Evolutionary conservation across 1,140 invertebrate species (phyloP).

Genomic region (Drosophila equinoxialis): DNA sequence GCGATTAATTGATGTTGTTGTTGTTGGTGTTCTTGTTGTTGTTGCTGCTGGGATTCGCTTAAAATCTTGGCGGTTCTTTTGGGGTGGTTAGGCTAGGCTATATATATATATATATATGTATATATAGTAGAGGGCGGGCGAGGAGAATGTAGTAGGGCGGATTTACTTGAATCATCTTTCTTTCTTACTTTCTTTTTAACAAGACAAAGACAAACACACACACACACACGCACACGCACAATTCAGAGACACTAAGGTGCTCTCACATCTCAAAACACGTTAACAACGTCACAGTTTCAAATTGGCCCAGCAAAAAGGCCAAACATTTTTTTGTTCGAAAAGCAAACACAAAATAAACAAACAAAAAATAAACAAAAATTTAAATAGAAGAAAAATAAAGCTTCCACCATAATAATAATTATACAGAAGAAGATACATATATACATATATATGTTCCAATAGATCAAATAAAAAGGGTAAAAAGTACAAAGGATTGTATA

Average conservation of each 20-base stretch:
- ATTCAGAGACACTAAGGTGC: conserved; percentile 29
- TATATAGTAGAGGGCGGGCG: not conserved
- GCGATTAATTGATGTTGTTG: conserved; percentile 21
- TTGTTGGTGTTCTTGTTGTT: not conserved
- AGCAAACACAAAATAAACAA: conserved; percentile 24
- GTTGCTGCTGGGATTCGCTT: not conserved
- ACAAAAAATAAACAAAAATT: conserved; percentile 15
- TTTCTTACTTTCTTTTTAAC: conserved; percentile 38
- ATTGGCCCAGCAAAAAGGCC: conserved; percentile 61
- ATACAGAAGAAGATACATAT: not conserved
- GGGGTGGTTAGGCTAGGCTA: not conserved
- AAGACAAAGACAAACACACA: conserved; percentile 36
- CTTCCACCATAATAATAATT: not conserved
- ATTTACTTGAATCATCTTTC: not conserved
- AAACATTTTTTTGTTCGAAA: conserved; percentile 25
- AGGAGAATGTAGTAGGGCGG: not conserved
- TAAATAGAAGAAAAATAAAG: not conserved
- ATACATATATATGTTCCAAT: not conserved
- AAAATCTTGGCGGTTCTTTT: not conserved
- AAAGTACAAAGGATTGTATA: not conserved
- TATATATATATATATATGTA: not conserved
- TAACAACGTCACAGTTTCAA: conserved; percentile 81
- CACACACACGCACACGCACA: conserved; percentile 36
- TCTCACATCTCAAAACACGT: conserved; percentile 44
- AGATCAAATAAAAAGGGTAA: not conserved